Evolutionary conservation across 2,797 vertebrate genomes (phyloP).

Genomic region (Orientallactaga sibirica): DNA sequence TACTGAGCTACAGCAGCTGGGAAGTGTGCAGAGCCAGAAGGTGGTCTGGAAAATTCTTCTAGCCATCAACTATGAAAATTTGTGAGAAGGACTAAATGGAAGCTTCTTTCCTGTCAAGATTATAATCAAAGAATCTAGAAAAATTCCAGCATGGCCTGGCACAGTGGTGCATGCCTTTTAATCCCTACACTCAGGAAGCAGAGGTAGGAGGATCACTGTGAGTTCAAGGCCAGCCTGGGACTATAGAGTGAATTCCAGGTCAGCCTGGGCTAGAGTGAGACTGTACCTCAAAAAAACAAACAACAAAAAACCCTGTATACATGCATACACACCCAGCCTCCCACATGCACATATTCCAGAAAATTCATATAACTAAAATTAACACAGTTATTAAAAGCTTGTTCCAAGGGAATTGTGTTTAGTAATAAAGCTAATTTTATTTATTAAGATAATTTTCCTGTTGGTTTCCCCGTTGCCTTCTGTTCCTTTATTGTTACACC

Average conservation of each 20-base stretch:
- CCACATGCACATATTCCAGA: not conserved
- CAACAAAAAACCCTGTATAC: not conserved
- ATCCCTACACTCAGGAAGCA: too few relatives aligned
- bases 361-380: slow-evolving; percentile 42
- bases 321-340: not conserved
- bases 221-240: too few relatives aligned
- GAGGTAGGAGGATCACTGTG: too few relatives aligned
- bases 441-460: slow-evolving; percentile 42
- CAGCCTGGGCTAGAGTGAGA: too few relatives aligned
- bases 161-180: too few relatives aligned
- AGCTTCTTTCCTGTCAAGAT: not conserved
- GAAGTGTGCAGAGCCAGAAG: slow-evolving; percentile 36
- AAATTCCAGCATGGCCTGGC: too few relatives aligned
- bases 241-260: too few relatives aligned
- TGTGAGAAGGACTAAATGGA: slow-evolving; percentile 28
- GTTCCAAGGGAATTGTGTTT: slow-evolving; percentile 1
- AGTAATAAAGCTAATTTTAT: slow-evolving; percentile 4
- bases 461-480: not conserved
- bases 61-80: not conserved
- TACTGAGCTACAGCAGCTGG: slow-evolving; percentile 22
- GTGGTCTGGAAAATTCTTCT: slow-evolving; percentile 22
- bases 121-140: not conserved
- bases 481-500: not conserved
- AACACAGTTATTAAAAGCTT: slow-evolving; percentile 23
- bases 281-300: too few relatives aligned